Evolutionary conservation across 2,113 vertebrate genomes (phyloP).

Genomic region (Neotoma lepida): DNA sequence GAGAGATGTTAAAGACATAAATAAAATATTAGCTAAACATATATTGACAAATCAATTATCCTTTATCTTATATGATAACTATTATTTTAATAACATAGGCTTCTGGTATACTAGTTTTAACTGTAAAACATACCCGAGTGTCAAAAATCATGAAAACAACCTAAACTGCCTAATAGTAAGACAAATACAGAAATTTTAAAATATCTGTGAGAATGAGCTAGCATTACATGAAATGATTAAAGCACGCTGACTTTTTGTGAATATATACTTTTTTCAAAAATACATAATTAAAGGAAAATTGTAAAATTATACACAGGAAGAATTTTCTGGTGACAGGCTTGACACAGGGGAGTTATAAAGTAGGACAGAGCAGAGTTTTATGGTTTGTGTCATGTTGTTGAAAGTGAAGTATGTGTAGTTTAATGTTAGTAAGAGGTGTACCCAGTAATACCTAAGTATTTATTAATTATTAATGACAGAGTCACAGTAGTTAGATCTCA

Average conservation of each 20-base stretch:
- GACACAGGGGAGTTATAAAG: not conserved
- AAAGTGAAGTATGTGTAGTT: not conserved
- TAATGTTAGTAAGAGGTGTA: not conserved
- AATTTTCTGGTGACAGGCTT: not conserved
- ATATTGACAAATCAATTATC: not conserved
- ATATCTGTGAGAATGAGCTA: not conserved
- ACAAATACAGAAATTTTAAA: not conserved
- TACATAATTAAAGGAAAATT: not conserved
- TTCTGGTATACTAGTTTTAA: not conserved
- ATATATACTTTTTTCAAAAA: not conserved
- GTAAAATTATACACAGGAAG: not conserved
- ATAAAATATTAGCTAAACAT: not conserved
- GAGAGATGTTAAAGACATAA: not conserved
- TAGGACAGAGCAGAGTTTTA: not conserved
- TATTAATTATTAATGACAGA: slow-evolving; percentile 25
- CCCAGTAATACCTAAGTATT: not conserved
- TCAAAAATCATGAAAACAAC: not conserved
- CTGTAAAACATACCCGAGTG: not conserved
- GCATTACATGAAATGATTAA: not conserved
- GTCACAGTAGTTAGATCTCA: too few relatives aligned
- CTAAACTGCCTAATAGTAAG: not conserved
- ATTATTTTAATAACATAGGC: not conserved
- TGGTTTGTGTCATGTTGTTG: not conserved
- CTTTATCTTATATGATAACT: not conserved
- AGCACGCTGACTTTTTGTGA: not conserved